Evolutionary conservation across 2,888 invertebrate species (phyloP).

Genomic region (Drosophila leonis): DNA sequence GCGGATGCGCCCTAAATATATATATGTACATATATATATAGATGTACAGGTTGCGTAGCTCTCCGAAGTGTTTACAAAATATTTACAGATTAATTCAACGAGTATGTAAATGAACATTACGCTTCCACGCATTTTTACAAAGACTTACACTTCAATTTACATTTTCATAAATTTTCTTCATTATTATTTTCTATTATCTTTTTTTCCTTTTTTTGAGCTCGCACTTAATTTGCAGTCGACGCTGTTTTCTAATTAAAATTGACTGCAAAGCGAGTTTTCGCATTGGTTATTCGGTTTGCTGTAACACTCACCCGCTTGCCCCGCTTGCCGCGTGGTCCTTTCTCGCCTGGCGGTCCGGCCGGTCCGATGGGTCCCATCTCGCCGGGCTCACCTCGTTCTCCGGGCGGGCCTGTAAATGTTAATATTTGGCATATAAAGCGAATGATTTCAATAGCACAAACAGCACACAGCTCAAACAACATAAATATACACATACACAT

Average conservation of each 20-base stretch:
- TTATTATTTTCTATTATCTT: conserved; percentile 27
- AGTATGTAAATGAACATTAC: conserved; percentile 63
- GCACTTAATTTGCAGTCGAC: conserved; percentile 34
- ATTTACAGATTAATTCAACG: conserved; percentile 73
- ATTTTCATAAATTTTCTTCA: conserved; percentile 66
- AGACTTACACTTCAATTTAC: conserved; percentile 70
- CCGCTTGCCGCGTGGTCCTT: conserved; percentile 95
- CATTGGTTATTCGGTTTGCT: conserved; percentile 38
- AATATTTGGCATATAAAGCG: conserved; percentile 57
- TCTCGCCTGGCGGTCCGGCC: conserved; percentile 93
- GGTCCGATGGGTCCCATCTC: conserved; percentile 90
- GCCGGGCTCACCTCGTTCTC: conserved; percentile 83
- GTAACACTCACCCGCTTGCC: conserved; percentile 94
- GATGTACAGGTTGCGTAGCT: conserved; percentile 51
- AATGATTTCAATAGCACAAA: conserved; percentile 60
- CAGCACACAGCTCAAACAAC: conserved; percentile 31
- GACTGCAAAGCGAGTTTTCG: conserved; percentile 51
- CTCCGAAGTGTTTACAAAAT: conserved; percentile 34
- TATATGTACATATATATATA: not conserved
- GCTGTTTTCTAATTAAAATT: conserved; percentile 63
- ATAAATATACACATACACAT: conserved; percentile 23
- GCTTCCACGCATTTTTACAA: conserved; percentile 62
- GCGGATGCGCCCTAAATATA: conserved; percentile 48
- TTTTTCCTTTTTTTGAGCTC: conserved; percentile 5
- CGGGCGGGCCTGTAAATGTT: conserved; percentile 81